Percentiles rank a stretch among this genome's conserved stretches.
Evolutionary conservation across 1,140 invertebrate genomes (phyloP).

Genomic region (Stegodyphus dumicola): DNA sequence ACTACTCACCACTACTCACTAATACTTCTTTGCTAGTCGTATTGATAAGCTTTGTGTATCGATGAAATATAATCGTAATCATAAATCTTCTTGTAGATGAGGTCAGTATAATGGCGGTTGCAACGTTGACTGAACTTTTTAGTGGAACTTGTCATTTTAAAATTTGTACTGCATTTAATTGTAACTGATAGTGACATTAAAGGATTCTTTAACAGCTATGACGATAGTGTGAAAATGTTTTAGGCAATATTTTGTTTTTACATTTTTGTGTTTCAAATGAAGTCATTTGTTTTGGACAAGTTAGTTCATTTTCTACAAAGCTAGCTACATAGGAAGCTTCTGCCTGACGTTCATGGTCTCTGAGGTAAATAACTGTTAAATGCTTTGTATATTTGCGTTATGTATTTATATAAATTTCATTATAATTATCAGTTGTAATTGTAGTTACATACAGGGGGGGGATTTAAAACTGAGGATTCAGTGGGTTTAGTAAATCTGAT

Average conservation of each 20-base stretch:
- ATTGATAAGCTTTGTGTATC: background rate
- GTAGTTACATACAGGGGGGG: too few species aligned
- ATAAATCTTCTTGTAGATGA: conserved; percentile 26
- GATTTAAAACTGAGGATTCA: too few species aligned
- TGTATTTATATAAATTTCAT: too few species aligned
- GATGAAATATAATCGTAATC: conserved; percentile 19
- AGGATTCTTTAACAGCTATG: background rate
- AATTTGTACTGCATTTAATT: background rate
- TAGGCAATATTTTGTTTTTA: background rate
- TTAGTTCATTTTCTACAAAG: background rate
- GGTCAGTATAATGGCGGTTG: conserved; percentile 57
- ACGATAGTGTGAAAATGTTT: background rate
- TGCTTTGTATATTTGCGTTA: too few species aligned
- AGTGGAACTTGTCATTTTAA: background rate
- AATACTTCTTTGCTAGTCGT: too few species aligned
- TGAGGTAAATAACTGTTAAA: background rate
- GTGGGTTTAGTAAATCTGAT: too few species aligned
- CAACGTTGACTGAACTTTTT: conserved; percentile 35
- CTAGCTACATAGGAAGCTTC: background rate
- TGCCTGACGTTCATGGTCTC: background rate
- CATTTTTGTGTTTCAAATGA: background rate
- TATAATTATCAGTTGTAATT: too few species aligned
- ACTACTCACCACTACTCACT: too few species aligned
- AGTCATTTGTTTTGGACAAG: background rate
- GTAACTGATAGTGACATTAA: too few species aligned